A percentile compares a stretch with the other conserved stretches of the same genome.
phyloP scores from a whole-genome alignment of 2,797 vertebrate genomes.

The Miichthys miiuy region DNA sequence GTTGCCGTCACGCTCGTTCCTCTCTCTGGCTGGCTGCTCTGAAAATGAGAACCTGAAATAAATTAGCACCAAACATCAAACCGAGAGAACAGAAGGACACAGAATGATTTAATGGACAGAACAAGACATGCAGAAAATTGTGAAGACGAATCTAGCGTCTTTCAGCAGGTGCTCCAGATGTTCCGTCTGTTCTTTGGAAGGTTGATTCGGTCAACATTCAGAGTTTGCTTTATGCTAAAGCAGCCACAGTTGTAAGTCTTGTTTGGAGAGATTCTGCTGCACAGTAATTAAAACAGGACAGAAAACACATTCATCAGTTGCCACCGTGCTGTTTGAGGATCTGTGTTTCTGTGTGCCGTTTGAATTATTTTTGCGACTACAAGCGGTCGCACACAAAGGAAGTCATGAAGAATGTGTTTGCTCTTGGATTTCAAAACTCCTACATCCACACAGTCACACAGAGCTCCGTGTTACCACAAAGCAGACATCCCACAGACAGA shows the following conservation, averaged over 20 bases:
- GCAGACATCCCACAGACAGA: too few relatives aligned
- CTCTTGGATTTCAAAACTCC: not conserved
- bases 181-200: not conserved
- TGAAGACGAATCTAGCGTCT: not conserved
- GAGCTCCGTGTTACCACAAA: not conserved
- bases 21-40: conserved; percentile 12
- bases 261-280: not conserved
- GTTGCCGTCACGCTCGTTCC: not conserved
- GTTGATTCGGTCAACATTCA: conserved; percentile 4
- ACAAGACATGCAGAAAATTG: not conserved
- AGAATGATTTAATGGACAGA: conserved; percentile 7
- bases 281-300: not conserved
- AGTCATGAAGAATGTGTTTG: not conserved
- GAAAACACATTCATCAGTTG: not conserved
- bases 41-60: conserved; percentile 19
- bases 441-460: not conserved
- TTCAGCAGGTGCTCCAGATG: conserved; percentile 18
- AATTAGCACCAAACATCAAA: conserved; percentile 18
- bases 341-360: not conserved
- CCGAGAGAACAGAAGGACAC: not conserved
- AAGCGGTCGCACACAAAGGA: not conserved
- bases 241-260: not conserved
- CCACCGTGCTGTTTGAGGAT: not conserved
- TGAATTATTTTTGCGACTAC: not conserved
- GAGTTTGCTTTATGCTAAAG: not conserved